Evolutionary conservation across 1,140 invertebrate genomes (phyloP), one percentile per base, ranked within the genome.

Genomic region (Penaeus chinensis): DNA sequence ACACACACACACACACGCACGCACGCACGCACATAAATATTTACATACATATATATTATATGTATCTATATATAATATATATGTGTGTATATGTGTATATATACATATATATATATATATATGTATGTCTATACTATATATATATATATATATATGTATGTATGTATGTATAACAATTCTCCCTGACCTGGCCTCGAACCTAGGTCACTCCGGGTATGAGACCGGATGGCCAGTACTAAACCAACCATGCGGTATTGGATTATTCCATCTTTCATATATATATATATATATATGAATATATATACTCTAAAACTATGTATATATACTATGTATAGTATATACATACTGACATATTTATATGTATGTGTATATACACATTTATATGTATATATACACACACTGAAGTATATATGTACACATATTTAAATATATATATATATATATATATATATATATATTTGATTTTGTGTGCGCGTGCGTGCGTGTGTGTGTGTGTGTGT

Each of bases 81-180:
- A 79, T 79, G 54, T 79, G 54, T 79, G 32, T 79, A 79, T 79
- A 79, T 47, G 19, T 79, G 22, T 54, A 54, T 54, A 54, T 79
- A 54, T 79, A 54, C 10, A 47, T 79, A 54, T 79, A 79, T 60
- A 79, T 54, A 47, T 18, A 79, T 42, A 79, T 32, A 19, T 79
- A 79, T 60, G 54, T 42, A 79, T 79, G 54, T 42, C n/a, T 42
- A 79, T 54, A 79, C 11, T 54, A 80, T 54, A 80, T 54, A 80
- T 54, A 54, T 22, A 61, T 54, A 47, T 54, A 47, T 54, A 80
- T 22, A 47, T 54, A 80, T 80, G 61, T 80, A 80, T 47, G 61
- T 47, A 80, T 47, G 61, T 80, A 80, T 54, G 61, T 80, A 80
- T 80, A 80, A n/a, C n/a, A n/a, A n/a, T n/a, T n/a, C n/a, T n/a